Evolutionary conservation across 2,797 vertebrate genomes (phyloP).

Genomic region (Anguilla anguilla): DNA sequence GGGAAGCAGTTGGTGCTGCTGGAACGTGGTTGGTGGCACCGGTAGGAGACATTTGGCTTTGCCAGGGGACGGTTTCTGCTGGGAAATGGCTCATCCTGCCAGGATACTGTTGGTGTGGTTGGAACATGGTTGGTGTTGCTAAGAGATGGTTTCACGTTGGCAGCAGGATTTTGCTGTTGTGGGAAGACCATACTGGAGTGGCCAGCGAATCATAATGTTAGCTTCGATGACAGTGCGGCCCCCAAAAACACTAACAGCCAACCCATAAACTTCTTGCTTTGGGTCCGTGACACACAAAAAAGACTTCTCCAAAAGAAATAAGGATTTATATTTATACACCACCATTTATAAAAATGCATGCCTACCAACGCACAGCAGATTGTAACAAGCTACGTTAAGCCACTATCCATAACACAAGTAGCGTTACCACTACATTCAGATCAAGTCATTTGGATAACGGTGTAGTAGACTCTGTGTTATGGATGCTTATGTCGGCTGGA

Average conservation of each 20-base stretch:
- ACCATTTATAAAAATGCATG: background rate
- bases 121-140: conserved; percentile 57
- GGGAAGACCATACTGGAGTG: conserved; percentile 34
- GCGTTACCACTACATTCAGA: background rate
- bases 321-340: background rate
- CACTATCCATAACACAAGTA: background rate
- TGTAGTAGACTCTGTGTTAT: too few species aligned
- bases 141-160: conserved; percentile 46
- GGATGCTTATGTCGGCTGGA: too few species aligned
- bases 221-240: background rate
- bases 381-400: background rate
- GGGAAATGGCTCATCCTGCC: conserved; percentile 57
- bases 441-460: background rate
- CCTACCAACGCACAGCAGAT: background rate
- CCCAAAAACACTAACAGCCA: background rate
- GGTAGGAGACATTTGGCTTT: background rate
- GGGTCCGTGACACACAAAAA: background rate
- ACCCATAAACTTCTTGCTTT: background rate
- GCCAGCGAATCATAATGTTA: conserved; percentile 40
- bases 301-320: background rate
- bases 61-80: conserved; percentile 5
- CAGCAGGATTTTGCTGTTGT: conserved; percentile 51
- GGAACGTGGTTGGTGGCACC: conserved; percentile 22
- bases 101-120: conserved; percentile 64
- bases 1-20: conserved; percentile 19